These are phyloP conservation scores for Cossypha dichroa DNA, from an alignment of 2,797 vertebrate species.

Conservation along the genomic window DNA sequence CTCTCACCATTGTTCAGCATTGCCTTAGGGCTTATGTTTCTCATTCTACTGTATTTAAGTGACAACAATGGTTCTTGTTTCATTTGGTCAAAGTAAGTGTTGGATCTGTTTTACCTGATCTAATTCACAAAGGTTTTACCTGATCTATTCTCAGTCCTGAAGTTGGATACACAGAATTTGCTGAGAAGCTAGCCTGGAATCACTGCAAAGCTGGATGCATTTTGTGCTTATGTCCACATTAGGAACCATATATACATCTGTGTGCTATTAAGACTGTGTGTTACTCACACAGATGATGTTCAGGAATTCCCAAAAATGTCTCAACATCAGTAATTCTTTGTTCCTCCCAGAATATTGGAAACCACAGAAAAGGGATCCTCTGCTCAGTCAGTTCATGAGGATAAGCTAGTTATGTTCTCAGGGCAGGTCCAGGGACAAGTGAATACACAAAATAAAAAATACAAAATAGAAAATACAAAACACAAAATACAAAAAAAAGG, in stretches of 20 bases:
- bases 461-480: neutral
- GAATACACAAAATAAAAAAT: neutral
- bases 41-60: neutral
- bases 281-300: neutral
- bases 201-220: neutral
- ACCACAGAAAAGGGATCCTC: neutral
- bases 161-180: neutral
- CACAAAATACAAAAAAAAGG: neutral
- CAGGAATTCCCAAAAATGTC: neutral
- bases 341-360: neutral
- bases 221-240: neutral
- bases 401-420: neutral
- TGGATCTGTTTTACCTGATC: neutral
- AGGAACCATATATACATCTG: neutral
- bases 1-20: rapidly evolving
- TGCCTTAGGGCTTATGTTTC: neutral
- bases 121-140: neutral
- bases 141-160: neutral
- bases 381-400: neutral
- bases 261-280: neutral
- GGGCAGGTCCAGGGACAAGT: neutral
- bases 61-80: neutral
- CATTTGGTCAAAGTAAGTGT: neutral
- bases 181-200: neutral
- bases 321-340: neutral